phyloP scores from a whole-genome alignment of 2,113 vertebrate species.

The Geothlypis trichas region DNA sequence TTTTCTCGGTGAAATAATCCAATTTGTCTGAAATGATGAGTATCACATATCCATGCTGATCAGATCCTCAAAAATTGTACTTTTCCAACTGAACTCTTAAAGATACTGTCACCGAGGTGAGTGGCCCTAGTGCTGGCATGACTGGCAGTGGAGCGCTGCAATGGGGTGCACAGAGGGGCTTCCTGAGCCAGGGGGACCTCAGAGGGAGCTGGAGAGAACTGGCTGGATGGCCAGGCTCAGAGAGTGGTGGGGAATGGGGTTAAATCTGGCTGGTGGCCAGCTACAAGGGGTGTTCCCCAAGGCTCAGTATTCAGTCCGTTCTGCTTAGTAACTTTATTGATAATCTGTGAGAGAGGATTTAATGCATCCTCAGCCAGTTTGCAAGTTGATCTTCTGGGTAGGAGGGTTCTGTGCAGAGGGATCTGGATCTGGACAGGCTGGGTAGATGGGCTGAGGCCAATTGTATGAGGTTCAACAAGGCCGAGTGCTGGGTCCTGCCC shows the following conservation, averaged over 20 bases:
- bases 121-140: not conserved
- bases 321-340: not conserved
- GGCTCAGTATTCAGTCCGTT: rapidly evolving
- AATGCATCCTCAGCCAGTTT: not conserved
- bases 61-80: not conserved
- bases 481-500: not conserved
- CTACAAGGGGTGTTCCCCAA: not conserved
- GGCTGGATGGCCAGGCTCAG: not conserved
- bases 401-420: not conserved
- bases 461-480: not conserved
- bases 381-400: not conserved
- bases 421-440: not conserved
- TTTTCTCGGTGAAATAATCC: not conserved
- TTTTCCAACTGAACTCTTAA: not conserved
- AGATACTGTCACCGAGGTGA: not conserved
- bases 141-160: rapidly evolving
- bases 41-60: not conserved
- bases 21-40: not conserved
- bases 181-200: rapidly evolving
- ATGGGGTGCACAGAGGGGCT: not conserved
- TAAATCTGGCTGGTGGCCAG: not conserved
- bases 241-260: not conserved
- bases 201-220: not conserved
- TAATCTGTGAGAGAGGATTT: not conserved
- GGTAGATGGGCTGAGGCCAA: rapidly evolving